Percentiles rank a stretch among this genome's conserved stretches.
Evolutionary conservation across 2,888 invertebrate genomes (phyloP).

Genomic region (Chromoteleia sp.): DNA sequence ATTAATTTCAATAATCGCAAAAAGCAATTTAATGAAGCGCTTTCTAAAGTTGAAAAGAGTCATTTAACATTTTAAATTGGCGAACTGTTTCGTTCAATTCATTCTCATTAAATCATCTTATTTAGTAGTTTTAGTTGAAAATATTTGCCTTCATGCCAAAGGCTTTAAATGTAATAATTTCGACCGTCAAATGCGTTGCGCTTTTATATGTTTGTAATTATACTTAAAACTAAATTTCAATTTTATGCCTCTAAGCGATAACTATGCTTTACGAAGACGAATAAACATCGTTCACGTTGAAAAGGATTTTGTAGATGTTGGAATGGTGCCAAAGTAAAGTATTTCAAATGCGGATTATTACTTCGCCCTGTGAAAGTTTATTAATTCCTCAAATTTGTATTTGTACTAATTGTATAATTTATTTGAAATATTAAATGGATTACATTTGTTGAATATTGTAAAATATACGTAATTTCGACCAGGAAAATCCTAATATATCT

Average conservation of each 20-base stretch:
- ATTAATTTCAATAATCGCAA: too few relatives aligned
- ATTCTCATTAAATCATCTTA: conserved; percentile 37
- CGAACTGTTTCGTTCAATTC: conserved; percentile 37
- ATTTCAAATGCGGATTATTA: conserved; percentile 27
- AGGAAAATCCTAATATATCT: too few relatives aligned
- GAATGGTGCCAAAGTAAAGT: conserved; percentile 37
- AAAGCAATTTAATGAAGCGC: conserved; percentile 25
- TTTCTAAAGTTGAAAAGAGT: conserved; percentile 72
- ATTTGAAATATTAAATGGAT: not conserved
- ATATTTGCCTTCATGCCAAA: not conserved
- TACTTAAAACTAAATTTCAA: conserved; percentile 17
- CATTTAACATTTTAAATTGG: conserved; percentile 77
- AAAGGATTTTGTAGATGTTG: conserved; percentile 25
- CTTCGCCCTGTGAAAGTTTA: conserved; percentile 11
- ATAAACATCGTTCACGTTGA: conserved; percentile 14
- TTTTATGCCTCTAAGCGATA: conserved; percentile 5
- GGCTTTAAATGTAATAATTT: not conserved
- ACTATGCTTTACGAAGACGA: conserved; percentile 6
- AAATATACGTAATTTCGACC: too few relatives aligned
- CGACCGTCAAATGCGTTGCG: not conserved
- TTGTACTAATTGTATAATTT: conserved; percentile 7
- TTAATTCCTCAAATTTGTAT: conserved; percentile 29
- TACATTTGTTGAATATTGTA: too few relatives aligned
- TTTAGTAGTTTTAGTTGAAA: conserved; percentile 1
- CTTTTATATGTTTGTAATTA: conserved; percentile 19